Evolutionary conservation across 2,888 invertebrate genomes (phyloP).

Genomic region (Cryptocheilus praepositus): DNA sequence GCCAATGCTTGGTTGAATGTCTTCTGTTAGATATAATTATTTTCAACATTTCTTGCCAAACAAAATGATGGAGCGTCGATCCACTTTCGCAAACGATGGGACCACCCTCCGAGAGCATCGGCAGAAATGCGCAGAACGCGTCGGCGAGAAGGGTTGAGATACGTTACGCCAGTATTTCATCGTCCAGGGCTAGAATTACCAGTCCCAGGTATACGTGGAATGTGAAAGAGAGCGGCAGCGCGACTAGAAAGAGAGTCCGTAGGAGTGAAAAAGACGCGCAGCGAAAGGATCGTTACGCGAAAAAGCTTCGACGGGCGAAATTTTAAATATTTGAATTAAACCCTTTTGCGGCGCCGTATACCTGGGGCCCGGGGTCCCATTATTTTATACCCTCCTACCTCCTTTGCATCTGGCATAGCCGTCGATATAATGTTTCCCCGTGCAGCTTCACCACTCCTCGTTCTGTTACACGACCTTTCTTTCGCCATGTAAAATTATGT

Average conservation of each 20-base stretch:
- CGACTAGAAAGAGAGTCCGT: constrained; percentile 5
- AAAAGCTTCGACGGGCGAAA: constrained; percentile 67
- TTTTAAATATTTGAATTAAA: constrained; percentile 75
- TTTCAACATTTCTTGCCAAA: constrained; percentile 45
- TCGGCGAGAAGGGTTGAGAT: constrained; percentile 35
- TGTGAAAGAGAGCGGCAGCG: constrained; percentile 6
- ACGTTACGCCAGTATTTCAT: constrained; percentile 60
- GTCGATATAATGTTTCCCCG: constrained; percentile 68
- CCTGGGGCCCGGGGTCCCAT: constrained; percentile 61
- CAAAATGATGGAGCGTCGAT: constrained; percentile 42
- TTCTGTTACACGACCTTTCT: constrained; percentile 22
- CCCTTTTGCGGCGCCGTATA: constrained; percentile 61
- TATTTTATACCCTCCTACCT: constrained; percentile 64
- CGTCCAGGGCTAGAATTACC: constrained; percentile 58
- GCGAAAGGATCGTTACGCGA: constrained; percentile 62
- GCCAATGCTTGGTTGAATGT: too few species aligned
- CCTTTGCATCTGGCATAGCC: constrained; percentile 73
- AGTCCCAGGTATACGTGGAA: constrained; percentile 47
- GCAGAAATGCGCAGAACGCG: constrained; percentile 41
- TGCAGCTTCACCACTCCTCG: constrained; percentile 5
- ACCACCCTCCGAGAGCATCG: constrained; percentile 59
- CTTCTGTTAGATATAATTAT: too few species aligned
- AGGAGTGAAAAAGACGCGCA: constrained; percentile 24
- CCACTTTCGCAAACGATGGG: constrained; percentile 59
- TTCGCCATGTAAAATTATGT: constrained; percentile 74